Base-by-base conservation (phyloP, 2,113 vertebrate species). In the Pipa parva region DNA sequence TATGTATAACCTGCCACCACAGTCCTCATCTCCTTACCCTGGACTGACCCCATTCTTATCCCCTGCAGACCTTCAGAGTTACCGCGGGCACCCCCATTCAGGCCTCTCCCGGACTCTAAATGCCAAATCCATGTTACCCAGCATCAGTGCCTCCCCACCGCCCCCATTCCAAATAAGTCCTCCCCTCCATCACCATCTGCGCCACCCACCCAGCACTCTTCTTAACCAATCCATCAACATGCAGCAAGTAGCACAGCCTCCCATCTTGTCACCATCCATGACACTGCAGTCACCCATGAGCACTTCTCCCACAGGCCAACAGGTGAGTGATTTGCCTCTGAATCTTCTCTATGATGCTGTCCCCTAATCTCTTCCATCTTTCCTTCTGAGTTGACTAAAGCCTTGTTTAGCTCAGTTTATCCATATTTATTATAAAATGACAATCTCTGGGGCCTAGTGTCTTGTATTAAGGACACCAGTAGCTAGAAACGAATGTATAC, bases 121-220 rank as follows among this genome's bases (percentile, higher is more conserved):
- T 87, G 84, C 94, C 84, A 95, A 95, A 64, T 87, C 93, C 26
- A 91, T 99, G 91, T 87, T 99, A 86, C 91, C 95, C 61, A 90
- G 92, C 82, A 89, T 99, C 88, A 98, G 93, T 83, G 89, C 93
- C 72, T 97, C 96, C 68, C 95, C 95, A 0, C 95, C 95, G 0
- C 92, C 94, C 67, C 86, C 95, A 74, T 97, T 97, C 86, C 95
- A 97, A 63, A 97, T 97, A 87, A 97, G 94, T 85, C 93, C 93
- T 25, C 87, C 94, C 0, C 89, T 97, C 69, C 95, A 97, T 89
- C 96, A 97, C 87, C 96, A 97, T 88, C 91, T 99, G 73, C 90
- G 92, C 77, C 95, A 90, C 17, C 80, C 87, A 1, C 85, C 98
- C 92, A 90, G 91, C 80, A 83, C 95, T 72, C 91, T 97, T 59